These are phyloP conservation scores for Carpatolechia fugitivella DNA, from an alignment of 2,888 invertebrate species.

Conservation along the genomic window DNA sequence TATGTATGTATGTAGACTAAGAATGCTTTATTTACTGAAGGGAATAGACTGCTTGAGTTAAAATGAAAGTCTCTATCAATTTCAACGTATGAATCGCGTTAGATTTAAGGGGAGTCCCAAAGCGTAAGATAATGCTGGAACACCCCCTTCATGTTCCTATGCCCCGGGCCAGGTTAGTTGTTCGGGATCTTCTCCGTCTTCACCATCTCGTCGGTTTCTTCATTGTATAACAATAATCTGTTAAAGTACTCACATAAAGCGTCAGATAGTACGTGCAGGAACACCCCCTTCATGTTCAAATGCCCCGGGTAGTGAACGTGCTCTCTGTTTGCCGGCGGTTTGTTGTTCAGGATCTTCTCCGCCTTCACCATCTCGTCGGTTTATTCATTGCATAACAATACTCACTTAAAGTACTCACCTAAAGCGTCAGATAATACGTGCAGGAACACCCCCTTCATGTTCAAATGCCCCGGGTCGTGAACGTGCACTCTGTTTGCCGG, in stretches of 20 bases:
- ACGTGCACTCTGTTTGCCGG: too few species aligned
- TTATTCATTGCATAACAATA: too few species aligned
- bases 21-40: too few species aligned
- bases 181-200: constrained; percentile 48
- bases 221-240: too few species aligned
- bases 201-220: constrained; percentile 73
- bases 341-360: constrained; percentile 47
- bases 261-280: constrained; percentile 98
- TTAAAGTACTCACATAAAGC: constrained; percentile 91
- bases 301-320: constrained; percentile 88
- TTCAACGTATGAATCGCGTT: too few species aligned
- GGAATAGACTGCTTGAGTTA: too few species aligned
- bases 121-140: constrained; percentile 98
- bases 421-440: constrained; percentile 99
- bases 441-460: constrained; percentile 99
- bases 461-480: constrained; percentile 92
- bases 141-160: constrained; percentile 99
- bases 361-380: constrained; percentile 70
- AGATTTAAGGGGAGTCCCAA: too few species aligned
- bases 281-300: constrained; percentile 99
- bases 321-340: too few species aligned
- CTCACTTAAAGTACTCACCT: constrained; percentile 85
- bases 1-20: too few species aligned
- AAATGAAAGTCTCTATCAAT: too few species aligned
- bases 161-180: constrained; percentile 81